Conservation (phyloP, 2,888 invertebrate genomes). For the Ecdyonurus torrentis region DNA sequence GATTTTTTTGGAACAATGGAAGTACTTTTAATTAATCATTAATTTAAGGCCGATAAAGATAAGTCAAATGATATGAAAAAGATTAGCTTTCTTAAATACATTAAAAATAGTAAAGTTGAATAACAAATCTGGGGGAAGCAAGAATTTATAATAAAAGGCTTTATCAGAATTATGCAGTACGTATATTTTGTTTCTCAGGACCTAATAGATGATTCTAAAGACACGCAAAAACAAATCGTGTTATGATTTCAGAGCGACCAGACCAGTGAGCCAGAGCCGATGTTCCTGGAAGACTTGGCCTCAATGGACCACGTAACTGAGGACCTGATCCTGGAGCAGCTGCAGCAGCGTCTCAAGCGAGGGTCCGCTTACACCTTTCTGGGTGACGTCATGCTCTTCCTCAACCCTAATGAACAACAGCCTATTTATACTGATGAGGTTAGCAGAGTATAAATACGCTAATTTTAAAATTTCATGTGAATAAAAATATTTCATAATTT, state of each 20-base stretch:
- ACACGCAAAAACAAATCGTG: too few relatives aligned
- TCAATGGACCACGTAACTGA: constrained; percentile 59
- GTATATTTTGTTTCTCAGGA: too few relatives aligned
- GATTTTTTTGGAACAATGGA: too few relatives aligned
- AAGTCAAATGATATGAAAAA: too few relatives aligned
- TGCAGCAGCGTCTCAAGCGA: constrained; percentile 47
- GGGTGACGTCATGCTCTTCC: constrained; percentile 58
- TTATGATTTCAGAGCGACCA: constrained; percentile 14
- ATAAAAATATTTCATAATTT: neutral
- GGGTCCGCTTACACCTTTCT: constrained; percentile 60
- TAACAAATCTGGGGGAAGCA: too few relatives aligned
- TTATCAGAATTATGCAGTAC: too few relatives aligned
- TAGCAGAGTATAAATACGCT: neutral
- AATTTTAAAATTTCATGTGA: neutral
- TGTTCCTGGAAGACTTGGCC: constrained; percentile 71
- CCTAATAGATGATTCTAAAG: too few relatives aligned
- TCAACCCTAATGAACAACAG: constrained; percentile 62
- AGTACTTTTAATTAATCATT: too few relatives aligned
- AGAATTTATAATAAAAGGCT: too few relatives aligned
- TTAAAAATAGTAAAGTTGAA: too few relatives aligned
- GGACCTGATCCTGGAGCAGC: constrained; percentile 46
- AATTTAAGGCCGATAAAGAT: too few relatives aligned
- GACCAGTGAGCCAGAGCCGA: constrained; percentile 40
- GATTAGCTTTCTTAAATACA: too few relatives aligned
- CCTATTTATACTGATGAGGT: constrained; percentile 58